Evolutionary conservation across 2,888 invertebrate species (phyloP), one percentile per base, ranked within the genome.

Genomic region (Dimorphilus gyrociliatus): DNA sequence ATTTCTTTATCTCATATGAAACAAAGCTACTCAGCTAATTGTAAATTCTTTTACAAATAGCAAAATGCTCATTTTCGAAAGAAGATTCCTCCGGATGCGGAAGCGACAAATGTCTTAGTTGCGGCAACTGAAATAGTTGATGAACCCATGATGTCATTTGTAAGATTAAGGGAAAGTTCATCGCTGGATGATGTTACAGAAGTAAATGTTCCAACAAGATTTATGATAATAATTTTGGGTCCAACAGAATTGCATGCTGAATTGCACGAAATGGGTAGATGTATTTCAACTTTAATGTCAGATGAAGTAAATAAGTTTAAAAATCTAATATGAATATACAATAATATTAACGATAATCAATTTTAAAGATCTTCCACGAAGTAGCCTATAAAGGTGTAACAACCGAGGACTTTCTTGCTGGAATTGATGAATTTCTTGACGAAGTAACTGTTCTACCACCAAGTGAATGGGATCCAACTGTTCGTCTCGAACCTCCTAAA

Each of bases 381-480:
- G 55, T 56, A 3, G 59, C 59, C 2, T 59, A 59, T 40, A 50
- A 51, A 33, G 55, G 57, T 13, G 46, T 51, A 37, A 60, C 56
- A 31, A 41, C 81, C 35, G 78, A 81, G 53, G 90, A 94, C 59
- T 67, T 94, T 32, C 62, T 94, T 43, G 82, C 88, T 7, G 94
- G 90, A 3, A 76, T 94, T 30, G 92, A 94, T 60, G 92, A 92
- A 63, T 92, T 92, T 60, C 68, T 94, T 27, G 90, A 92, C 60
- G 63, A 65, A 42, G 51, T 58, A 12, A 59, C 56, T 7, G 90
- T 94, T 31, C 70, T 94, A 45, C 94, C 92, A 14, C 92, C 92
- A 1, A 90, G 90, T 12, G 90, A 92, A 68, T 90, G 90, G 88
- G 90, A 88, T 66, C 88, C 90, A 0, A 76, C 81, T 25, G 90